Conservation (phyloP, 2,797 vertebrate genomes). For the Anniella stebbinsi region DNA sequence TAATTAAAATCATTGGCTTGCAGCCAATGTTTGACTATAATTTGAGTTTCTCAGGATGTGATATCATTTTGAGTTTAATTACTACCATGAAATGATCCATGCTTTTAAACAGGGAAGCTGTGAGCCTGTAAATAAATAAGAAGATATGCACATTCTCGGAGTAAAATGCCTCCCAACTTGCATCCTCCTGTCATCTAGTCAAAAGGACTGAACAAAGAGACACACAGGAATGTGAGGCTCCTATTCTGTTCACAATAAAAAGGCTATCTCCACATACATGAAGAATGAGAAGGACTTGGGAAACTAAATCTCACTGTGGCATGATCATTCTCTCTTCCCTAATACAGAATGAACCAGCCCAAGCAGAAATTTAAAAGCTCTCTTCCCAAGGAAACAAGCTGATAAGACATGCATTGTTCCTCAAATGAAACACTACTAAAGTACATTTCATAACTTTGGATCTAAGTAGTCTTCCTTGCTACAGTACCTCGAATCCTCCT, state of each 20-base stretch:
- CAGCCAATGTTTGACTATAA: background rate
- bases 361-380: background rate
- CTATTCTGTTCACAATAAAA: background rate
- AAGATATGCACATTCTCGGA: background rate
- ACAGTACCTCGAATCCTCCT: background rate
- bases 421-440: background rate
- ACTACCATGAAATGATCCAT: too few species aligned
- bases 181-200: background rate
- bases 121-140: background rate
- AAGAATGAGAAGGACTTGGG: background rate
- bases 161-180: background rate
- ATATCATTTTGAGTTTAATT: background rate
- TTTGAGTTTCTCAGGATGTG: background rate
- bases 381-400: background rate
- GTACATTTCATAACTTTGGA: background rate
- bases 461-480: background rate
- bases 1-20: background rate
- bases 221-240: background rate
- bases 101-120: background rate
- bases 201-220: background rate
- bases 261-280: background rate
- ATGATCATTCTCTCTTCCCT: background rate
- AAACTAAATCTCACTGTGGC: background rate
- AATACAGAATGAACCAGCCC: background rate
- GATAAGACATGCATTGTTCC: background rate